A percentile compares a stretch with the other conserved stretches of the same genome.
phyloP scores from a whole-genome alignment of 2,797 vertebrate species.

The Bradypus variegatus region DNA sequence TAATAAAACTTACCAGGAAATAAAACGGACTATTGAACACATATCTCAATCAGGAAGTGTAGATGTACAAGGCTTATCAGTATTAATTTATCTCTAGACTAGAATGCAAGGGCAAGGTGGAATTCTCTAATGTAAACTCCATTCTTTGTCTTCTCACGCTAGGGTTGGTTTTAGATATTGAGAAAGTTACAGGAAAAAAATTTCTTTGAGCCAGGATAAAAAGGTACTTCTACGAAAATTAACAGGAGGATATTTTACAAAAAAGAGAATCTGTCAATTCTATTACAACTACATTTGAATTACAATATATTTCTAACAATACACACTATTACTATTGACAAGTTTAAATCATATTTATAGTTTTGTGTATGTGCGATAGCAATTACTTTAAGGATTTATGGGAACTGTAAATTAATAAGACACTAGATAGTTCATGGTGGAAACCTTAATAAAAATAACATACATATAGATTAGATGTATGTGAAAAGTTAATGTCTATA shows the following conservation, averaged over 20 bases:
- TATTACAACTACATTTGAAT: slow-evolving; percentile 17
- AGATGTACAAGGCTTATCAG: background rate
- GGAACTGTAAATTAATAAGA: background rate
- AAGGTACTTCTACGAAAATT: slow-evolving; percentile 24
- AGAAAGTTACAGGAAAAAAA: background rate
- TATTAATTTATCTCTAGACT: background rate
- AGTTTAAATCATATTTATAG: slow-evolving; percentile 19
- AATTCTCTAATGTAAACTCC: background rate
- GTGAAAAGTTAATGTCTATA: slow-evolving; percentile 8
- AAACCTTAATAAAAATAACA: slow-evolving; percentile 33
- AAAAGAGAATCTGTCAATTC: background rate
- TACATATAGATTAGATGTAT: background rate
- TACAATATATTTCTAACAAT: slow-evolving; percentile 17
- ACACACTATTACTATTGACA: background rate
- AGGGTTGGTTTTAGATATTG: background rate
- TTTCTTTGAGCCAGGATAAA: background rate
- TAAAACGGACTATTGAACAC: background rate
- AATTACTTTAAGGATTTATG: background rate
- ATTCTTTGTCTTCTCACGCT: background rate
- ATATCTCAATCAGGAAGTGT: background rate
- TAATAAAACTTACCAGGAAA: background rate
- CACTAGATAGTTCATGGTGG: background rate
- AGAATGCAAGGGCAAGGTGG: background rate
- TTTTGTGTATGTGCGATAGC: background rate
- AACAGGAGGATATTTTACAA: slow-evolving; percentile 24